phyloP scores from a whole-genome alignment of 1,140 invertebrate genomes.

The Cyclargus thomasi region DNA sequence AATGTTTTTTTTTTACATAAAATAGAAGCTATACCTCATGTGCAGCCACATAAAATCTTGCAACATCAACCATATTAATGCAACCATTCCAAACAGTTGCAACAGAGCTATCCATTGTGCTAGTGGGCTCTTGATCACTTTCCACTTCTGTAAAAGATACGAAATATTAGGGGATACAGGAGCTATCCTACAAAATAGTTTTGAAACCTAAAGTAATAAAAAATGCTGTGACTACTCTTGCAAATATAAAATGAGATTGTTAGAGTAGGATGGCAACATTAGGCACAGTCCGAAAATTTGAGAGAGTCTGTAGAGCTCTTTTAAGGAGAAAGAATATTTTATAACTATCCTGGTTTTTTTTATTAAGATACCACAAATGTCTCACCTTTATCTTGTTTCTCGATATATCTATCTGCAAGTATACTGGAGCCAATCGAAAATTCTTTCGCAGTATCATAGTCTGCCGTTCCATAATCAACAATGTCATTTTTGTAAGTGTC shows the following conservation, averaged over 20 bases:
- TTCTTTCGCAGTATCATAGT: conserved; percentile 48
- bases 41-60: conserved; percentile 90
- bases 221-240: no score
- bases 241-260: no score
- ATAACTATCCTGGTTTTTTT: background rate
- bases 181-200: background rate
- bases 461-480: conserved; percentile 37
- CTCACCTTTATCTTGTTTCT: conserved; percentile 68
- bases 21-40: conserved; percentile 78
- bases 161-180: conserved; percentile 17
- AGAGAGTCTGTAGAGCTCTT: no score
- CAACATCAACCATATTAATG: conserved; percentile 93
- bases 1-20: background rate
- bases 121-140: conserved; percentile 78
- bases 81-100: conserved; percentile 88
- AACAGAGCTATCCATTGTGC: conserved; percentile 73
- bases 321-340: background rate
- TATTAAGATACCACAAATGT: background rate
- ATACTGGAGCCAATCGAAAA: conserved; percentile 46
- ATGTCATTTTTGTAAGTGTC: conserved; percentile 53
- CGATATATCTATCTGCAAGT: conserved; percentile 36
- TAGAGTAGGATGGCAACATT: no score
- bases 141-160: conserved; percentile 62
- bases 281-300: no score
- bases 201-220: no score